A percentile compares a stretch with the other conserved stretches of the same genome.
Evolutionary conservation across 64 coral and sea anemone species (phyloP).

Genomic region (Pachyseris speciosa): DNA sequence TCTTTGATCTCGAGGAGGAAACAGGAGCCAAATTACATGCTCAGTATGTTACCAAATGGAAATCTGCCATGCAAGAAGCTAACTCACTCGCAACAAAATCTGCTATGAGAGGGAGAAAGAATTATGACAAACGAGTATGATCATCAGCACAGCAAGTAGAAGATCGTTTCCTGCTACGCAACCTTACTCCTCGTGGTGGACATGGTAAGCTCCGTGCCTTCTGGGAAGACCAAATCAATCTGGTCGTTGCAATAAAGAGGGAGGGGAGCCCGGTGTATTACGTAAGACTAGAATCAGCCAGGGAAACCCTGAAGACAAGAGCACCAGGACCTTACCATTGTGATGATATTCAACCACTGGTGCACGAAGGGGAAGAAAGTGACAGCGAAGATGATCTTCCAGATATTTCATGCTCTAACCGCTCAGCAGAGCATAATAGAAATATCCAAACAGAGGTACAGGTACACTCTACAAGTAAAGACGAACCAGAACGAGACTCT

Average conservation of each 20-base stretch:
- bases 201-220: slow-evolving; percentile 56
- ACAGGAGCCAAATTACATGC: background rate
- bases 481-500: background rate
- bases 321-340: slow-evolving; percentile 5
- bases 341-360: no score
- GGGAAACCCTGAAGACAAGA: background rate
- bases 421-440: background rate
- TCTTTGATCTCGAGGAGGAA: slow-evolving; percentile 20
- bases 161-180: slow-evolving; percentile 61
- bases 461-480: background rate
- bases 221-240: slow-evolving; percentile 51
- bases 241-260: slow-evolving; percentile 57
- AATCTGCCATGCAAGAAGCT: slow-evolving; percentile 50
- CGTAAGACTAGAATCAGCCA: slow-evolving; percentile 42
- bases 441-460: background rate
- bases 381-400: slow-evolving; percentile 12
- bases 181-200: slow-evolving; percentile 44
- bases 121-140: slow-evolving; percentile 53
- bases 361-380: background rate
- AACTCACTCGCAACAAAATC: slow-evolving; percentile 35
- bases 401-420: background rate
- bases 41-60: slow-evolving; percentile 61
- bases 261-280: slow-evolving; percentile 71
- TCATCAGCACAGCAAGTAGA: slow-evolving; percentile 34
- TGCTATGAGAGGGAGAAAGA: slow-evolving; percentile 43